Conservation (phyloP, 2,888 invertebrate genomes). For the Selenia dentaria region DNA sequence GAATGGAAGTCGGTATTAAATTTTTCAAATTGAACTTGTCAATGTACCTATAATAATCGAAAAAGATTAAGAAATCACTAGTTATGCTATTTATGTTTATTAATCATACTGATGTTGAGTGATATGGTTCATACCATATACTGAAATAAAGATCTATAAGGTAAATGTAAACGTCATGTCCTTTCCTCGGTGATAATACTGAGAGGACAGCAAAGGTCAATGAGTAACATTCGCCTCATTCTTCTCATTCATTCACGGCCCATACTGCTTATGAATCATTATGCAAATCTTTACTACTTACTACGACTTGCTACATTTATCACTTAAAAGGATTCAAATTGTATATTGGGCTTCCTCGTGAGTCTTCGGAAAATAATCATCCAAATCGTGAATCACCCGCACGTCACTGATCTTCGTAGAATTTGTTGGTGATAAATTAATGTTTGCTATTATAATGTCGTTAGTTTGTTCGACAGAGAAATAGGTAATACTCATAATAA, state of each 20-base stretch:
- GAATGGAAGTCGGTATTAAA: too few relatives aligned
- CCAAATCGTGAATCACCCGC: constrained; percentile 53
- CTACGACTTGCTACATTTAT: constrained; percentile 36
- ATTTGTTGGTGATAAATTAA: constrained; percentile 37
- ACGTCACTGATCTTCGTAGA: constrained; percentile 42
- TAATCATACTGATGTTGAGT: too few relatives aligned
- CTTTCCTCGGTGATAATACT: too few relatives aligned
- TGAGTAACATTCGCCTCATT: constrained; percentile 20
- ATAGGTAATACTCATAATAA: too few relatives aligned
- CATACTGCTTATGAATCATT: constrained; percentile 56
- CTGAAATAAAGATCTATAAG: too few relatives aligned
- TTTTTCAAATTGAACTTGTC: too few relatives aligned
- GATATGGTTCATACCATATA: too few relatives aligned
- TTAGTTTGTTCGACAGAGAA: constrained; percentile 35
- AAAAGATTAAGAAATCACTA: too few relatives aligned
- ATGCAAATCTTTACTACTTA: constrained; percentile 50
- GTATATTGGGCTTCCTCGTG: constrained; percentile 39
- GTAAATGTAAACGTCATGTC: too few relatives aligned
- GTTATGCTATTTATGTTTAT: too few relatives aligned
- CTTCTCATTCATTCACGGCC: constrained; percentile 62
- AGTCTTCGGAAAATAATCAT: constrained; percentile 38
- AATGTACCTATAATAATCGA: too few relatives aligned
- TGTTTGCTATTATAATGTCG: constrained; percentile 44
- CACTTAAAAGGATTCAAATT: constrained; percentile 26
- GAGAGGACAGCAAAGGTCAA: constrained; percentile 42